A percentile compares a stretch with the other conserved stretches of the same genome.
phyloP scores from a whole-genome alignment of 2,888 invertebrate species.

The Drosophila picticornis region DNA sequence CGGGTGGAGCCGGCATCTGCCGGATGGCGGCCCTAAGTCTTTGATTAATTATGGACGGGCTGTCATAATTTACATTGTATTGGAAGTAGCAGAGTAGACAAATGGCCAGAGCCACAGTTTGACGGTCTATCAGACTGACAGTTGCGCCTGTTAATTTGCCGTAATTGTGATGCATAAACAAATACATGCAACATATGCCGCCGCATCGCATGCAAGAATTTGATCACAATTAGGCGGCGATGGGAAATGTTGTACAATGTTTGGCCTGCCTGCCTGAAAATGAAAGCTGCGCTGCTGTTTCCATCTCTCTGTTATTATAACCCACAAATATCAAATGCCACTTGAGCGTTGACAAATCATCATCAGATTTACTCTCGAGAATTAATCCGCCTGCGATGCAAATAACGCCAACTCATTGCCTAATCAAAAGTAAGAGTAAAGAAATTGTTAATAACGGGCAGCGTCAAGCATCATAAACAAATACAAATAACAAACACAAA shows the following conservation, averaged over 20 bases:
- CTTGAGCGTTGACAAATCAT: conserved; percentile 73
- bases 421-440: conserved; percentile 81
- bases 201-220: conserved; percentile 67
- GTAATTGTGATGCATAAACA: conserved; percentile 48
- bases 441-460: conserved; percentile 58
- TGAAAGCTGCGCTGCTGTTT: conserved; percentile 55
- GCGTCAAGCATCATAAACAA: conserved; percentile 28
- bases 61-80: conserved; percentile 77
- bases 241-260: conserved; percentile 61
- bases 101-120: conserved; percentile 5
- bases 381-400: conserved; percentile 62
- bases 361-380: conserved; percentile 78
- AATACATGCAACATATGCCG: conserved; percentile 28
- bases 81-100: conserved; percentile 20
- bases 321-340: conserved; percentile 50
- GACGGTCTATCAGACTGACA: conserved; percentile 43
- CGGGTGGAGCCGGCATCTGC: neutral
- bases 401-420: conserved; percentile 66
- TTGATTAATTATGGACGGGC: conserved; percentile 80
- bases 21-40: conserved; percentile 69
- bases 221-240: conserved; percentile 38
- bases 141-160: conserved; percentile 55
- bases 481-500: conserved; percentile 36
- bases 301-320: conserved; percentile 59
- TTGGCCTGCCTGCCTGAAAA: conserved; percentile 51